A percentile compares a stretch with the other conserved stretches of the same genome.
These are phyloP conservation scores for Sepioteuthis lessoniana DNA, from an alignment of 2,888 invertebrate species.

Conservation along the genomic window DNA sequence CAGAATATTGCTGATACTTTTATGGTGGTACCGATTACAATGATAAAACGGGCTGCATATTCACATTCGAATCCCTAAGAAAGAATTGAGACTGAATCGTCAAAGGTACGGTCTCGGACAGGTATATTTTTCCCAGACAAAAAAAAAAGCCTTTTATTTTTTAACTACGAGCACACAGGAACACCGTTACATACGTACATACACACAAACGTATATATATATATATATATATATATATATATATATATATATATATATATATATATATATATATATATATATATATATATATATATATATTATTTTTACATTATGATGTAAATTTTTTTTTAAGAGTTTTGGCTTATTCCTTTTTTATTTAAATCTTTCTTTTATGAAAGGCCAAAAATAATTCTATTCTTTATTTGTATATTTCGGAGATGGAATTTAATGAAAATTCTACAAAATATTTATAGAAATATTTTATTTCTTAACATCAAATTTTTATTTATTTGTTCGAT, in stretches of 20 bases:
- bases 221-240: slow-evolving; percentile 35
- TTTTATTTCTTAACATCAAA: not conserved
- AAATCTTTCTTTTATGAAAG: too few species aligned
- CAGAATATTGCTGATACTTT: too few species aligned
- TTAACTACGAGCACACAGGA: not conserved
- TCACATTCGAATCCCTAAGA: too few species aligned
- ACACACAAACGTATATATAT: not conserved
- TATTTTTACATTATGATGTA: not conserved
- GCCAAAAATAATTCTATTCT: too few species aligned
- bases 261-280: not conserved
- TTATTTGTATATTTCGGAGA: not conserved
- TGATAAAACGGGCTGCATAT: too few species aligned
- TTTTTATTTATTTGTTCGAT: not conserved
- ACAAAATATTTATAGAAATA: too few species aligned
- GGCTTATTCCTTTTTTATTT: not conserved
- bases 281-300: not conserved
- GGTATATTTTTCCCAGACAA: not conserved
- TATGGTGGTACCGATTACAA: too few species aligned
- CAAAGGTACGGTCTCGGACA: not conserved
- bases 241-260: not conserved
- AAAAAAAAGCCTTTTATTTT: not conserved
- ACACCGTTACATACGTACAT: slow-evolving; percentile 24
- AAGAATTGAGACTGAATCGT: not conserved
- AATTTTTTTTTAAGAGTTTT: not conserved
- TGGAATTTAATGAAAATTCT: too few species aligned